Evolutionary conservation across 2,113 vertebrate species (phyloP), one percentile per base, ranked within the genome.

Genomic region (Benitochromis conjunctus): DNA sequence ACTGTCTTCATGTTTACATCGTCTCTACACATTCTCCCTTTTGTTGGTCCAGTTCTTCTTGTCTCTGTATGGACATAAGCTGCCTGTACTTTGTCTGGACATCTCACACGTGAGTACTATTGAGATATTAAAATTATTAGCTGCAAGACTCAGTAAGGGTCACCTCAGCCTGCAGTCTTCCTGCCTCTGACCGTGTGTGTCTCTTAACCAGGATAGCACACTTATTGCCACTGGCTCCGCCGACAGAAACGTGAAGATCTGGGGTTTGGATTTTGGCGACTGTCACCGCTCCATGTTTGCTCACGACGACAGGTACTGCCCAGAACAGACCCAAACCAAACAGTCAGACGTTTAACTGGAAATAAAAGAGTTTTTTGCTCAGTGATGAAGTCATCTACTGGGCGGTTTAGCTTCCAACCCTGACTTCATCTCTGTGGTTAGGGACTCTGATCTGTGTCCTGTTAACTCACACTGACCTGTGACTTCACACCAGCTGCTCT

Each of bases 211-310:
- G 98, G 99, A 99, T 81, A 98, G 96, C 81, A 64, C 96, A 2
- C 91, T 99, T 0, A 99, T 99, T 81, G 97, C 97, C 2, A 99
- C 98, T 0, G 99, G 99, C 34, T 99, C 99, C 9, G 98, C 98
- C 4, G 99, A 99, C 91, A 96, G 98, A 64, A 99, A 99, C 12
- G 97, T 99, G 89, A 99, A 99, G 92, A 97, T 99, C 78, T 99
- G 99, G 99, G 99, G 99, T 64, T 86, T 99, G 95, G 99, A 99
- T 92, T 99, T 99, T 6, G 99, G 99, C 10, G 98, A 99, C 92
- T 99, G 99, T 88, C 99, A 99, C 90, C 97, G 97, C 51, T 99
- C 99, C 64, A 97, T 99, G 90, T 99, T 99, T 89, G 99, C 98
- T 24, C 99, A 99, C 2, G 98, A 99, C 5, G 98, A 99, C 97